phyloP scores from a whole-genome alignment of 2,113 vertebrate species.

The Hemibagrus wyckioides region DNA sequence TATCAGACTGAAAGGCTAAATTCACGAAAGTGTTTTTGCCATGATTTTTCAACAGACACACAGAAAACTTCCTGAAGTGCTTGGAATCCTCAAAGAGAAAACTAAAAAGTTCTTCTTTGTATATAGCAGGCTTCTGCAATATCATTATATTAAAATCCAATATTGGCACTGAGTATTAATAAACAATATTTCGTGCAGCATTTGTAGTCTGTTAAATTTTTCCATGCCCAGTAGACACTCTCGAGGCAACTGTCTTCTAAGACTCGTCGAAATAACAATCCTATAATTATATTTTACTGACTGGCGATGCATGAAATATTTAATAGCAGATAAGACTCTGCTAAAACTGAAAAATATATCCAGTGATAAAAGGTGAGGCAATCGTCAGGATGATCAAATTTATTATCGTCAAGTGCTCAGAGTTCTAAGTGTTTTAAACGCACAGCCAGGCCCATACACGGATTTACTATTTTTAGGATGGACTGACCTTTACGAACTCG shows the following conservation, averaged over 20 bases:
- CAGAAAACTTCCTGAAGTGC: not conserved
- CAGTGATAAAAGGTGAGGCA: not conserved
- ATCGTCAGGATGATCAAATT: not conserved
- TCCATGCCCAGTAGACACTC: not conserved
- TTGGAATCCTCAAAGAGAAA: not conserved
- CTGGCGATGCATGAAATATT: not conserved
- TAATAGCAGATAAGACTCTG: not conserved
- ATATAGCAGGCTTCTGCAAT: not conserved
- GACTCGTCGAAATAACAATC: not conserved
- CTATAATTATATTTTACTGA: slow-evolving; percentile 8
- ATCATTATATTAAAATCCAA: not conserved
- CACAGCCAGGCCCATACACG: slow-evolving; percentile 16
- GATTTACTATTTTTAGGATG: slow-evolving; percentile 15
- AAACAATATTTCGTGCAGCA: not conserved
- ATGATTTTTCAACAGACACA: not conserved
- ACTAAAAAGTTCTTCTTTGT: not conserved
- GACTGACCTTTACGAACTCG: slow-evolving; percentile 23
- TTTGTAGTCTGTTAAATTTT: not conserved
- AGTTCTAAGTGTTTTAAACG: not conserved
- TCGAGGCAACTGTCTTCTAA: not conserved
- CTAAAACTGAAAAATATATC: not conserved
- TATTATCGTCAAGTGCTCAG: not conserved
- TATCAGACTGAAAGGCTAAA: not conserved
- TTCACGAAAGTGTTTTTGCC: not conserved
- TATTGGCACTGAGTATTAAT: not conserved